Base-by-base conservation (phyloP, 2,797 vertebrate species). In the Oophaga sylvatica region DNA sequence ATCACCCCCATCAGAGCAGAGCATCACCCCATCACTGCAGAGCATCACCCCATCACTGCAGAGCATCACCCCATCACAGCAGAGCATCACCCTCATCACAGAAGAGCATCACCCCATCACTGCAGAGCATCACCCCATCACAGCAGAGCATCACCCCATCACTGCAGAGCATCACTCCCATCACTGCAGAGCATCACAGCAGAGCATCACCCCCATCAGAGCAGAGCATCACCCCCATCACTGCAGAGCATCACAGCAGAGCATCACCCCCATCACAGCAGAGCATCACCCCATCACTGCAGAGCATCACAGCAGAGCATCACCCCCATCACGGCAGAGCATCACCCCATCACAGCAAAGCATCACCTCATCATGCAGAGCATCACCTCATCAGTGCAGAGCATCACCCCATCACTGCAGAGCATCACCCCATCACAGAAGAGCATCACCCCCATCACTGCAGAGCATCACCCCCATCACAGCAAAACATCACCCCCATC, bases 371-470 rank as follows among this genome's bases (percentile, higher is more conserved):
- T 9, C 48, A 53, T 1, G 81, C 67, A 84, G 82, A 60, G 82
- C 29, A 26, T 75, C 11, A n/a, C 9, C 83, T 16, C 56, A 84
- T 84, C 71, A 48, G 7, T 16, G 26, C 48, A 75, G 82, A 84
- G 70, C 68, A 60, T 73, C 70, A 56, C 22, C 48, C 48, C 48
- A 53, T 9, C 48, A 53, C 2, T 12, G 45, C 82, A 84, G 70
- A 60, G 70, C 29, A 82, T 67, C 31, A 48, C 41, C 48, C 48
- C 48, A 48, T 48, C 48, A 48, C 2, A 48, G 48, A 2, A 10
- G 48, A 48, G 48, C 6, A 48, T 48, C 48, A 48, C 48, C 48
- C 48, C 48, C 48, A 48, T 7, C 48, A 48, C 2, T 2, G 5
- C 22, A n/a, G 41, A 35, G 70, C 56, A 84, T 84, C 17, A 75